Evolutionary conservation across 2,797 vertebrate species (phyloP).

Genomic region (Pipistrellus pygmaeus): DNA sequence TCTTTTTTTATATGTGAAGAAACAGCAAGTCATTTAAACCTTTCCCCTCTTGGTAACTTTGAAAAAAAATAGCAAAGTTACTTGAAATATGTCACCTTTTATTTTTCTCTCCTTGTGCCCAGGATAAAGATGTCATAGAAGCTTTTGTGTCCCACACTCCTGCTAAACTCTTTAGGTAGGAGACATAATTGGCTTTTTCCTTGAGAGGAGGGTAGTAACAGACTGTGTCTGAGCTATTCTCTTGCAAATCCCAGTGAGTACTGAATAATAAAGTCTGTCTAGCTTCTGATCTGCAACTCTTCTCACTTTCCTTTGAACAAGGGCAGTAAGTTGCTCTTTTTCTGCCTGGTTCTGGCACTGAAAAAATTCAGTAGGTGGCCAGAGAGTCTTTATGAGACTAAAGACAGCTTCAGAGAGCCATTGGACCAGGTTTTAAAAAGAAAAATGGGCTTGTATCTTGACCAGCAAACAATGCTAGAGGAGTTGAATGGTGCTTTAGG

Average conservation of each 20-base stretch:
- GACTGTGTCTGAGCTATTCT: slow-evolving; percentile 69
- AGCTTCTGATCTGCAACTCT: slow-evolving; percentile 57
- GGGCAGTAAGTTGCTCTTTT: slow-evolving; percentile 74
- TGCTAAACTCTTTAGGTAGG: slow-evolving; percentile 59
- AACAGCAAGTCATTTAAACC: slow-evolving; percentile 12
- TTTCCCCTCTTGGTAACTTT: neutral
- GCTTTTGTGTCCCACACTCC: neutral
- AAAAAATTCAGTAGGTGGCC: slow-evolving; percentile 78
- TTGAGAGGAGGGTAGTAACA: slow-evolving; percentile 59
- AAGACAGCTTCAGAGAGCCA: slow-evolving; percentile 53
- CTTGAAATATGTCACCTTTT: slow-evolving; percentile 14
- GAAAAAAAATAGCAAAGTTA: neutral
- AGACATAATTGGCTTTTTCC: slow-evolving; percentile 73
- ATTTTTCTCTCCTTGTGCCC: neutral
- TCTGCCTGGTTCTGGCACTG: slow-evolving; percentile 62
- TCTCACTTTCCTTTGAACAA: slow-evolving; percentile 69
- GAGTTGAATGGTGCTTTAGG: slow-evolving; percentile 37
- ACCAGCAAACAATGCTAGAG: slow-evolving; percentile 25
- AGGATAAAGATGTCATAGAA: slow-evolving; percentile 51
- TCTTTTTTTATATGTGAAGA: slow-evolving; percentile 55
- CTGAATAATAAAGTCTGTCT: slow-evolving; percentile 70
- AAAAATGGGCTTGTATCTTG: slow-evolving; percentile 51
- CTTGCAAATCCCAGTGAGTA: slow-evolving; percentile 71
- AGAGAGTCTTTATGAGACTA: slow-evolving; percentile 63
- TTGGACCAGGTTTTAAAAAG: slow-evolving; percentile 44